Percentiles rank a stretch among this genome's conserved stretches.
These are phyloP conservation scores for Amphiduros pacificus DNA, from an alignment of 2,888 invertebrate genomes.

Conservation along the genomic window DNA sequence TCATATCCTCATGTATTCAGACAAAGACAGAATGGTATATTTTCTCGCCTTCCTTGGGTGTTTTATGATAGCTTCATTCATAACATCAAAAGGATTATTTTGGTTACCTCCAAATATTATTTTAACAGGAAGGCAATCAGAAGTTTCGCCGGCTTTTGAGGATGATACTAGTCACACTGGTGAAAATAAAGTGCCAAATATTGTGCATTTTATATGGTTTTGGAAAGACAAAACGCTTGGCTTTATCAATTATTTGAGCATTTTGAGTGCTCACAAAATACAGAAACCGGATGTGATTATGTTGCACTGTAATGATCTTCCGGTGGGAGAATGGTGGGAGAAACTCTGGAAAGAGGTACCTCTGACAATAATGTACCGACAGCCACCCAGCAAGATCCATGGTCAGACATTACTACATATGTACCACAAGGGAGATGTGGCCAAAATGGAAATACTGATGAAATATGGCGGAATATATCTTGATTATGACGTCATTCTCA, in stretches of 20 bases:
- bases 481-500: slow-evolving; percentile 32
- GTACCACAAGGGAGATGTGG: slow-evolving; percentile 6
- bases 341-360: slow-evolving; percentile 21
- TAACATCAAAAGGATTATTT: too few relatives aligned
- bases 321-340: slow-evolving; percentile 33
- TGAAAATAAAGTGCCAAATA: slow-evolving; percentile 28
- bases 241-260: slow-evolving; percentile 32
- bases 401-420: neutral
- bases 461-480: slow-evolving; percentile 34
- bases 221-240: slow-evolving; percentile 17
- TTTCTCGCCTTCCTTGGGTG: too few relatives aligned
- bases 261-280: slow-evolving; percentile 29
- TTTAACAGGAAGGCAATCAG: too few relatives aligned
- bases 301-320: slow-evolving; percentile 31
- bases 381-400: slow-evolving; percentile 16
- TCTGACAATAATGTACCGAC: slow-evolving; percentile 11
- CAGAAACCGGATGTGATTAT: slow-evolving; percentile 29
- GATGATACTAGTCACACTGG: too few relatives aligned
- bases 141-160: too few relatives aligned
- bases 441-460: slow-evolving; percentile 5
- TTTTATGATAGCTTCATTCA: too few relatives aligned
- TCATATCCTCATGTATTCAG: too few relatives aligned
- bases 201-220: slow-evolving; percentile 35
- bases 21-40: too few relatives aligned
- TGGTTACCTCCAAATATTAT: too few relatives aligned